These are phyloP conservation scores for Brenthis ino DNA, from an alignment of 2,888 invertebrate genomes.

Conservation along the genomic window DNA sequence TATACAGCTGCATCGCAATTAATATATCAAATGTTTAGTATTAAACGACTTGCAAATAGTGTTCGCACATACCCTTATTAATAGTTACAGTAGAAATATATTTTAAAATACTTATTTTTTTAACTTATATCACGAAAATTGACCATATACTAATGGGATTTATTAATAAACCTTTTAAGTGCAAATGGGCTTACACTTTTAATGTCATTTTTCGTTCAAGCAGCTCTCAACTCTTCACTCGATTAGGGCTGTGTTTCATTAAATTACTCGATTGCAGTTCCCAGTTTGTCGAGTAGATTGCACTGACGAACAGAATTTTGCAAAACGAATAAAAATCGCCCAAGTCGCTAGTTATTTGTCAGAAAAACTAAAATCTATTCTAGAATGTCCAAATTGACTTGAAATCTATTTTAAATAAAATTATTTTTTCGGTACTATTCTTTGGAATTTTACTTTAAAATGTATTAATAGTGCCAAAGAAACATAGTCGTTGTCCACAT, in stretches of 20 bases:
- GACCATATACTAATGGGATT: constrained; percentile 12
- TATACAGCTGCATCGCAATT: constrained; percentile 13
- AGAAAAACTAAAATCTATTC: constrained; percentile 18
- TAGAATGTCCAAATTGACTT: constrained; percentile 7
- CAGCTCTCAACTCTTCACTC: constrained; percentile 62
- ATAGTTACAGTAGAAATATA: too few species aligned
- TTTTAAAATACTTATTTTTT: too few species aligned
- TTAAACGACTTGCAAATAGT: too few species aligned
- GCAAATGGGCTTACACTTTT: constrained; percentile 49
- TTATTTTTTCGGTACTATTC: too few species aligned
- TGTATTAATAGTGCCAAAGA: too few species aligned
- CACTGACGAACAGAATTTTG: constrained; percentile 48
- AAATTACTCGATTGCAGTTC: constrained; percentile 73
- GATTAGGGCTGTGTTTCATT: constrained; percentile 76
- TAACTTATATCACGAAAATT: background rate
- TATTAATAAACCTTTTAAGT: constrained; percentile 26
- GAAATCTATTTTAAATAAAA: background rate
- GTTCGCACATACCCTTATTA: too few species aligned
- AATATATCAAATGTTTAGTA: background rate
- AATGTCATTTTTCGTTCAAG: constrained; percentile 59
- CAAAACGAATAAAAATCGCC: constrained; percentile 34
- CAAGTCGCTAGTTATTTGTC: constrained; percentile 26
- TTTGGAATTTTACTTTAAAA: too few species aligned
- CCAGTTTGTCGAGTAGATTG: constrained; percentile 70
- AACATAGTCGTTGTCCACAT: too few species aligned